A percentile compares a stretch with the other conserved stretches of the same genome.
These are phyloP conservation scores for Cryptoprocta ferox DNA, from an alignment of 2,797 vertebrate genomes.

Conservation along the genomic window DNA sequence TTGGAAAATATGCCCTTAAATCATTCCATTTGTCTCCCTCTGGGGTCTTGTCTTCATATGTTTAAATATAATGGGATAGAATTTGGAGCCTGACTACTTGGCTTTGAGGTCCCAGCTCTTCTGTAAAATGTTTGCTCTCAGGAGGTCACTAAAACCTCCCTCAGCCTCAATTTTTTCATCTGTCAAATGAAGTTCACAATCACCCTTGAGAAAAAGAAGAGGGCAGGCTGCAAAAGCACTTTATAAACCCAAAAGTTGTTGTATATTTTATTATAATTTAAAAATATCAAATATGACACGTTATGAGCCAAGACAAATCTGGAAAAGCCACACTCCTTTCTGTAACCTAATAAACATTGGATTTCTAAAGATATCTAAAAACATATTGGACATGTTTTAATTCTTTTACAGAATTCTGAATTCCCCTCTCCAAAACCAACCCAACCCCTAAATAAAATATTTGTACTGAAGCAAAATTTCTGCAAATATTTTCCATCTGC, in stretches of 20 bases:
- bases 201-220: constrained; percentile 7
- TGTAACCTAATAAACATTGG: background rate
- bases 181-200: background rate
- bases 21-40: background rate
- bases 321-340: background rate
- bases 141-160: background rate
- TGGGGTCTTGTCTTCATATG: background rate
- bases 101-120: background rate
- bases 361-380: constrained; percentile 51
- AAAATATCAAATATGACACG: constrained; percentile 1
- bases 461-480: constrained; percentile 44
- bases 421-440: background rate
- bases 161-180: background rate
- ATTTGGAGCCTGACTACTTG: background rate
- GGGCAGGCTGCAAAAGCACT: background rate
- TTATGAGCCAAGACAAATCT: constrained; percentile 29
- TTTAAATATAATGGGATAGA: background rate
- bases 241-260: background rate
- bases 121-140: background rate
- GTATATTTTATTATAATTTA: constrained; percentile 41
- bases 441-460: constrained; percentile 15
- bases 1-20: background rate
- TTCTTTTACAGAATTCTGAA: background rate
- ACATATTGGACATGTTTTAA: background rate
- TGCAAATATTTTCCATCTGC: constrained; percentile 35